Base-by-base conservation (phyloP, 2,888 invertebrate species). In the Piscicola geometra region DNA sequence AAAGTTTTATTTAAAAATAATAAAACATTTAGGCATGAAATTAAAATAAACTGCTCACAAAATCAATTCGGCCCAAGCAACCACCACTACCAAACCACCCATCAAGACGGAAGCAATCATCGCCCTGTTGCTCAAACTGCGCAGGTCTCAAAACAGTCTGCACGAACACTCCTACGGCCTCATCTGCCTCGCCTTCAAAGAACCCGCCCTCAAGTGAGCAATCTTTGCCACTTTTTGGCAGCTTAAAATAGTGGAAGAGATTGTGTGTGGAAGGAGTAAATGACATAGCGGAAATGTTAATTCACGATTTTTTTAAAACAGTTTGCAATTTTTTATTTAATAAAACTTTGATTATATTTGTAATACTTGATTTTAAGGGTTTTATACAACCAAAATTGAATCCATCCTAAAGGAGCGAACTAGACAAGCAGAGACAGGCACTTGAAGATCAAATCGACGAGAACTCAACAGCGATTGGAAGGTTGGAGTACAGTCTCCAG, bases 91-190 rank as follows among this genome's bases (percentile, higher is more conserved):
- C n/a, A n/a, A n/a, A n/a, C n/a, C n/a, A n/a, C n/a, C n/a, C n/a
- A n/a, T n/a, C 5, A 18, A 56, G 60, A 56, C 60, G 21, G 60
- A 21, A 56, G 12, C 21, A 5, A 56, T 21, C 60, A 56, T 56
- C 21, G 5, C 21, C 21, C 5, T 56, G 60, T n/a, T 56, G 60
- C 21, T 56, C 15, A 5, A 21, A n/a, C 60, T 56, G 60, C 9
- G 60, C 9, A 56, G 25, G 25, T 15, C n/a, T 5, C 60, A 56
- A 21, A 56, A 56, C n/a, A 3, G 25, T 25, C 60, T 56, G 60
- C 60, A 56, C n/a, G 60, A 56, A 25, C 60, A 56, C 60, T 56
- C 60, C n/a, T 56, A 56, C 25, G 3, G n/a, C n/a, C 60, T 56
- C 25, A 5, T 25, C 25, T 56, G 15, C n/a, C 60, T 56, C 3